Conservation (phyloP, 2,888 invertebrate species). For the Hylaea fasciaria region DNA sequence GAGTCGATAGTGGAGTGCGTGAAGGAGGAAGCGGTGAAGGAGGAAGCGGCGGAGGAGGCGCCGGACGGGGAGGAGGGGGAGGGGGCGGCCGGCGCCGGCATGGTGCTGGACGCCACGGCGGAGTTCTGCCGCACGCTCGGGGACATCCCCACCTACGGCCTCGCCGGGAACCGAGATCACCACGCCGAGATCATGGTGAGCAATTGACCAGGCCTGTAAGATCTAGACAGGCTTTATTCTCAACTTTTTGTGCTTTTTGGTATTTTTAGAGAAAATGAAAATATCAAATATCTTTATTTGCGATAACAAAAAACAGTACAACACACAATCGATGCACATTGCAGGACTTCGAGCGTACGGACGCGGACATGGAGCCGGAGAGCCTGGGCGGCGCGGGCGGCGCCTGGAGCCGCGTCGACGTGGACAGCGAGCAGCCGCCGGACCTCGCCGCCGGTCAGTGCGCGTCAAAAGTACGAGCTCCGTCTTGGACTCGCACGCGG, state of each 20-base stretch:
- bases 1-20: constrained; percentile 80
- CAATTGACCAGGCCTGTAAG: too few relatives aligned
- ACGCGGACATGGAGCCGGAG: constrained; percentile 67
- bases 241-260: too few relatives aligned
- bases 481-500: too few relatives aligned
- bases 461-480: too few relatives aligned
- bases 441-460: constrained; percentile 65
- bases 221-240: too few relatives aligned
- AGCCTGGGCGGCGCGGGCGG: constrained; percentile 87
- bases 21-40: constrained; percentile 80
- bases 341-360: constrained; percentile 70
- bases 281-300: too few relatives aligned
- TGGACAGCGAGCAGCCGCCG: constrained; percentile 77
- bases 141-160: constrained; percentile 97
- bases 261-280: too few relatives aligned
- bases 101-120: constrained; percentile 96
- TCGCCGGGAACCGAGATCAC: constrained; percentile 94
- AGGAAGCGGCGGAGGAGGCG: constrained; percentile 72
- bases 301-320: too few relatives aligned
- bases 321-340: too few relatives aligned
- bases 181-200: constrained; percentile 85
- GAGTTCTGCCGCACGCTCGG: constrained; percentile 98
- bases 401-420: constrained; percentile 94
- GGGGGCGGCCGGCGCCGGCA: constrained; percentile 70
- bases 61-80: constrained; percentile 58